Evolutionary conservation across 2,113 vertebrate species (phyloP), one percentile per base, ranked within the genome.

Genomic region (Apodemus sylvaticus): DNA sequence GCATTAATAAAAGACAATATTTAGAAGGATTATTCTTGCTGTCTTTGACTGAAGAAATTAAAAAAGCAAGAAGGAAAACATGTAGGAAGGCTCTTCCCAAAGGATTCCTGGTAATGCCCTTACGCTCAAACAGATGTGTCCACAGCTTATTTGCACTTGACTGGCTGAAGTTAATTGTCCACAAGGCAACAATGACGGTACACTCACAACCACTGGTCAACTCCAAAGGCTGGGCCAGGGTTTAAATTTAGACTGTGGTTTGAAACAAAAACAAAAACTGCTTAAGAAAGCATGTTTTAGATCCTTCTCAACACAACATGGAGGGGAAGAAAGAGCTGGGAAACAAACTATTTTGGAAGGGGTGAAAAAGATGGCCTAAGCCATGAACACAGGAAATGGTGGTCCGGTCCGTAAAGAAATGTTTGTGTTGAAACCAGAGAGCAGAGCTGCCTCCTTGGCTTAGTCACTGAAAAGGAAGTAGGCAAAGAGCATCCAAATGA

Each of bases 231-330:
- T 48, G 29, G 26, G 73, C 73, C 31, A 36, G n/a, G 34, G 29
- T 85, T 96, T 93, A 97, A 97, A 95, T 96, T 96, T 96, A 96
- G 93, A 64, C 45, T 95, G 95, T 81, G 95, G 94, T 92, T 95
- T 94, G 76, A 91, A 96, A 96, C 34, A 91, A 79, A 73, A 94
- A 90, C 96, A 94, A 60, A 96, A 94, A 90, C 94, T 94, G 87
- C 36, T 89, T 95, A 96, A 81, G 86, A 94, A 95, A 86, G 22
- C 58, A 96, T 94, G 86, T 92, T 97, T 94, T 92, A 96, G 92
- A 86, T 94, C 85, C 64, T 97, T 96, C 94, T 97, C 78, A 96
- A 94, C 94, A 93, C 55, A 97, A 95, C 77, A 89, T 66, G 89
- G 86, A 96, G 96, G 95, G 96, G 86, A 91, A 96, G 68, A 39